Conservation (phyloP, 2,888 invertebrate genomes). For the Siphlonurus alternatus region DNA sequence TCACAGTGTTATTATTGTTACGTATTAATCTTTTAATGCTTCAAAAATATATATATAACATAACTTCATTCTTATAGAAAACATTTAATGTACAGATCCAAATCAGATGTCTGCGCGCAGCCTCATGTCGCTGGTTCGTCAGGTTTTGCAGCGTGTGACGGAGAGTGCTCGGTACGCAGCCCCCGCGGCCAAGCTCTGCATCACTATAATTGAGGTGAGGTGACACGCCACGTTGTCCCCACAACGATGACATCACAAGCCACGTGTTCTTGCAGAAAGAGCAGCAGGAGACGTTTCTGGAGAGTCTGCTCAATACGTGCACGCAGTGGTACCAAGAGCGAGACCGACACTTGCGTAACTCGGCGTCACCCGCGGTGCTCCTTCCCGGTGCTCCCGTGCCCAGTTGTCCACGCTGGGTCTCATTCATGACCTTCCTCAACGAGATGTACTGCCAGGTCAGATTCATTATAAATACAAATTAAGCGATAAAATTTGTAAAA, state of each 20-base stretch:
- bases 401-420: constrained; percentile 11
- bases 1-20: too few species aligned
- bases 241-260: too few species aligned
- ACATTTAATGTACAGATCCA: constrained; percentile 42
- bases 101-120: constrained; percentile 54
- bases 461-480: background rate
- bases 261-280: too few species aligned
- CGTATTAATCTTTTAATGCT: too few species aligned
- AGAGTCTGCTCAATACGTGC: constrained; percentile 74
- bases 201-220: constrained; percentile 57
- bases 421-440: constrained; percentile 77
- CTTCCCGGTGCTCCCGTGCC: constrained; percentile 16
- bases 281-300: constrained; percentile 72
- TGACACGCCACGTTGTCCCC: too few species aligned
- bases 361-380: constrained; percentile 19
- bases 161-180: constrained; percentile 64
- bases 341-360: constrained; percentile 37
- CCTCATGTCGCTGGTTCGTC: constrained; percentile 71
- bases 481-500: too few species aligned
- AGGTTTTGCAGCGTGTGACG: constrained; percentile 61
- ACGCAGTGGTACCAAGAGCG: constrained; percentile 82
- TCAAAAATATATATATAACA: too few species aligned
- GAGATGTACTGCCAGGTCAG: constrained; percentile 67
- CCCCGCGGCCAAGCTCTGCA: constrained; percentile 69
- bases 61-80: too few species aligned